Percentiles rank a stretch among this genome's conserved stretches.
These are phyloP conservation scores for Larimichthys polyactis DNA, from an alignment of 2,113 vertebrate genomes.

Conservation along the genomic window DNA sequence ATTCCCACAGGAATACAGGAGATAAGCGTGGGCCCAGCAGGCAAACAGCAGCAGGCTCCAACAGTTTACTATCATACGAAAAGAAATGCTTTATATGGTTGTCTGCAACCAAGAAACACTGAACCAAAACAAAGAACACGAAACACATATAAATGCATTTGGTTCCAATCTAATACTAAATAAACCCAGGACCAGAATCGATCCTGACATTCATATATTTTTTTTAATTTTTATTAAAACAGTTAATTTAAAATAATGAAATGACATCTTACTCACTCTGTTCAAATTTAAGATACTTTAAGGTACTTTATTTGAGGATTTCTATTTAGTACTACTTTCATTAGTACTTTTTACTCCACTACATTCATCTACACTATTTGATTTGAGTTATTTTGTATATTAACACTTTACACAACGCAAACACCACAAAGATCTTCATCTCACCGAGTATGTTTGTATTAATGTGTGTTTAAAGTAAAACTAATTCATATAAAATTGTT, in stretches of 20 bases:
- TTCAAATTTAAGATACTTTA: neutral
- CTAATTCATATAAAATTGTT: too few species aligned
- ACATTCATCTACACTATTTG: too few species aligned
- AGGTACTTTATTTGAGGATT: neutral
- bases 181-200: neutral
- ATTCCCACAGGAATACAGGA: constrained; percentile 69
- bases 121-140: constrained; percentile 9
- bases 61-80: constrained; percentile 7
- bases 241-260: too few species aligned
- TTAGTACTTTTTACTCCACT: neutral
- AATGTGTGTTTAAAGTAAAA: too few species aligned
- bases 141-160: neutral
- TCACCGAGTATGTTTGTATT: too few species aligned
- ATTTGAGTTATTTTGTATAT: too few species aligned
- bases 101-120: constrained; percentile 16
- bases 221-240: too few species aligned
- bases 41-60: constrained; percentile 30
- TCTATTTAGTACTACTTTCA: neutral
- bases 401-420: too few species aligned
- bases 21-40: constrained; percentile 38
- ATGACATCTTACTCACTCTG: neutral
- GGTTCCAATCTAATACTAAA: neutral
- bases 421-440: too few species aligned
- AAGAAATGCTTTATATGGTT: constrained; percentile 37
- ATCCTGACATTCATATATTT: neutral